Evolutionary conservation across 2,797 vertebrate genomes (phyloP).

Genomic region (Ctenopoma kingsleyae): DNA sequence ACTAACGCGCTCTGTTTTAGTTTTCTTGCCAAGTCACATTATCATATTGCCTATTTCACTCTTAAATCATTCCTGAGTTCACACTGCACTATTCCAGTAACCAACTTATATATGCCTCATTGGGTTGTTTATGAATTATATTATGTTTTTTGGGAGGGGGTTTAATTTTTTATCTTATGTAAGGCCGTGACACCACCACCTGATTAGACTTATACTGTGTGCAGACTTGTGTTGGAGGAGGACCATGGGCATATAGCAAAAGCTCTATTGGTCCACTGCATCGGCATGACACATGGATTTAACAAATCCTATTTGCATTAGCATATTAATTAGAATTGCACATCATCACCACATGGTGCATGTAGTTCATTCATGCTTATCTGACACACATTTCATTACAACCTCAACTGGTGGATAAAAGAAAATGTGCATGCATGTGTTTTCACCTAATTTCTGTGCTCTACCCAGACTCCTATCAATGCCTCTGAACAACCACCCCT

Average conservation of each 20-base stretch:
- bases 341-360: constrained; percentile 53
- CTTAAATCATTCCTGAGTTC: constrained; percentile 33
- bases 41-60: constrained; percentile 44
- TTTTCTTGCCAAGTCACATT: constrained; percentile 65
- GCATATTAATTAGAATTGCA: constrained; percentile 68
- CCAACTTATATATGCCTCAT: background rate
- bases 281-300: constrained; percentile 68
- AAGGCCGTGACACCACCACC: constrained; percentile 14
- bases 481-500: constrained; percentile 57
- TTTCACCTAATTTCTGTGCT: constrained; percentile 50
- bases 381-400: constrained; percentile 62
- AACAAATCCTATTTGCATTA: constrained; percentile 71
- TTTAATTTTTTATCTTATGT: constrained; percentile 17
- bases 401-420: constrained; percentile 42
- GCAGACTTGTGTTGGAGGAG: constrained; percentile 12
- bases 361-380: constrained; percentile 62
- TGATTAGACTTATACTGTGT: constrained; percentile 22
- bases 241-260: constrained; percentile 17
- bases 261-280: constrained; percentile 33
- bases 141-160: constrained; percentile 8
- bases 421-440: constrained; percentile 44
- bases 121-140: constrained; percentile 4
- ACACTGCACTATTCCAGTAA: constrained; percentile 21
- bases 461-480: constrained; percentile 57
- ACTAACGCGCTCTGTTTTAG: constrained; percentile 43